Percentiles rank a stretch among this genome's conserved stretches.
Conservation (phyloP, 2,888 invertebrate genomes). For the Adineta ricciae region DNA sequence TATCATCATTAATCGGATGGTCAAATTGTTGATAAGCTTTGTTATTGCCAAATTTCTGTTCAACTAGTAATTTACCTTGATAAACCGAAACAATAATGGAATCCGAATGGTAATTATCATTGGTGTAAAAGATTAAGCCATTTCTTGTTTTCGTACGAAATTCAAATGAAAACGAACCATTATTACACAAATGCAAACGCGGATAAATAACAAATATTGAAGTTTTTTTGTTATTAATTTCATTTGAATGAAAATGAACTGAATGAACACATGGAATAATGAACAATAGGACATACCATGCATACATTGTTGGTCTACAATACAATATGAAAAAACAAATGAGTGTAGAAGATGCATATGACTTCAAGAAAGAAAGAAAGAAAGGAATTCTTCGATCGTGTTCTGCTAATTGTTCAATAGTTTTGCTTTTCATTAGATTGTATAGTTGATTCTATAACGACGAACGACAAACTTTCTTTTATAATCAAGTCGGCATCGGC, state of each 20-base stretch:
- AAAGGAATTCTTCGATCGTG: not conserved
- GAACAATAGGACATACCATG: not conserved
- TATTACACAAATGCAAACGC: not conserved
- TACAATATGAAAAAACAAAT: not conserved
- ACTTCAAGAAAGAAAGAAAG: not conserved
- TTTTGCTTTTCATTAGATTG: not conserved
- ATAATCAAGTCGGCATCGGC: not conserved
- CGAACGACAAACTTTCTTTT: not conserved
- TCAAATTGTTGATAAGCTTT: not conserved
- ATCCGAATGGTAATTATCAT: not conserved
- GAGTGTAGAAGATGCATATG: not conserved
- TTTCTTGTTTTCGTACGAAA: not conserved
- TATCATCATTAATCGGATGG: not conserved
- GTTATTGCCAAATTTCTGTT: not conserved
- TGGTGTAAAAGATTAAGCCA: constrained; percentile 5
- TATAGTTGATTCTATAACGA: not conserved
- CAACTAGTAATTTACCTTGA: not conserved
- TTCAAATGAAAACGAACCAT: constrained; percentile 22
- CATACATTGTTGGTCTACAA: not conserved
- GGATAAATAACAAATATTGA: constrained; percentile 20
- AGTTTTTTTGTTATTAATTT: not conserved
- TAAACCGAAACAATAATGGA: not conserved
- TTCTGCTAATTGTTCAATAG: not conserved
- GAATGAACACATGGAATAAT: not conserved
- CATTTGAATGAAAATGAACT: not conserved